Conservation (phyloP, 2,797 vertebrate genomes). For the Cirrhinus mrigala region DNA sequence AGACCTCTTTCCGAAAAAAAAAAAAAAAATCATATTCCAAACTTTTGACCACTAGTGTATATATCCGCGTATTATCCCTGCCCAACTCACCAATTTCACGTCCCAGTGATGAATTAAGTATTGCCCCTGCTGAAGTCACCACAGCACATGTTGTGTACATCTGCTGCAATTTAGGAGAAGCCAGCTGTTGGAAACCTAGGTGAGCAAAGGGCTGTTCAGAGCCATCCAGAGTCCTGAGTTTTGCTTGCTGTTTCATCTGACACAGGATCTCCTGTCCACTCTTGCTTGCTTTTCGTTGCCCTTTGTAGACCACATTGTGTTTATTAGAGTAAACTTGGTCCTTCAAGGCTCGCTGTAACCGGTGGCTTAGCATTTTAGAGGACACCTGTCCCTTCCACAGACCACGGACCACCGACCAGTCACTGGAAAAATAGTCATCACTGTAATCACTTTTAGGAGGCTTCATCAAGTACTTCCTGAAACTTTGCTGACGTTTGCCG, state of each 20-base stretch:
- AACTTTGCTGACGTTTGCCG: not conserved
- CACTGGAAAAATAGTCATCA: slow-evolving; percentile 67
- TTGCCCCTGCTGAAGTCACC: slow-evolving; percentile 87
- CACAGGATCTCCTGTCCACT: slow-evolving; percentile 79
- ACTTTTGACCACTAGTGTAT: not conserved
- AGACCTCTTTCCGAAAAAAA: not conserved
- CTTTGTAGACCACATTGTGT: slow-evolving; percentile 82
- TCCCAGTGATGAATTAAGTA: slow-evolving; percentile 86
- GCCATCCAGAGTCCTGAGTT: slow-evolving; percentile 81
- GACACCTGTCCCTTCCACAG: slow-evolving; percentile 85
- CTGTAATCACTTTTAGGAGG: not conserved
- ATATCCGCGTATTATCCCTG: not conserved
- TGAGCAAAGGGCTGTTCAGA: slow-evolving; percentile 82
- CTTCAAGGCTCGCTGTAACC: slow-evolving; percentile 81
- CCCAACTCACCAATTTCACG: slow-evolving; percentile 85
- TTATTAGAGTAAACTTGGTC: slow-evolving; percentile 81
- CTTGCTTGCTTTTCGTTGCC: slow-evolving; percentile 64
- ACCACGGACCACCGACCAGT: slow-evolving; percentile 78
- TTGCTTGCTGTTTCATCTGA: slow-evolving; percentile 76
- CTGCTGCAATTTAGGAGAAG: slow-evolving; percentile 76
- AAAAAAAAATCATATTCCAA: not conserved
- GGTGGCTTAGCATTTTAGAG: slow-evolving; percentile 80
- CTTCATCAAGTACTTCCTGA: too few species aligned
- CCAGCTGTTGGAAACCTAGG: slow-evolving; percentile 82
- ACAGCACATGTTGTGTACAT: slow-evolving; percentile 86